Evolutionary conservation across 2,113 vertebrate species (phyloP).

Genomic region (Lasiurus borealis): DNA sequence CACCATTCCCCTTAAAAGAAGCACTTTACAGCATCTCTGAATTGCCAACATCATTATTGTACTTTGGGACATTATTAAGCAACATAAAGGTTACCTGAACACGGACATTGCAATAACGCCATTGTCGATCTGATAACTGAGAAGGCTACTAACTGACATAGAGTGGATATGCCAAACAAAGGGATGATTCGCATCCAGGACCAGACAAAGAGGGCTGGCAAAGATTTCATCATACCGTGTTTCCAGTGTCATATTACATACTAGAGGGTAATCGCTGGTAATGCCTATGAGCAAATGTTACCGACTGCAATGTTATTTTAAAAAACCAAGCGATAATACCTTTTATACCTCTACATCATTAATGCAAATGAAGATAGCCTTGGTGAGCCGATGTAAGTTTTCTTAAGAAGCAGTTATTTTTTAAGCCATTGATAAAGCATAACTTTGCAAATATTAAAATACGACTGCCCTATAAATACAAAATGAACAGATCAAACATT

Average conservation of each 20-base stretch:
- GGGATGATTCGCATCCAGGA: too few relatives aligned
- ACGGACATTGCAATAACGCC: too few relatives aligned
- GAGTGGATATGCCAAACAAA: too few relatives aligned
- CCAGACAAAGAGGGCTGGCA: too few relatives aligned
- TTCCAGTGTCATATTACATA: not conserved
- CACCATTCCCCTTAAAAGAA: too few relatives aligned
- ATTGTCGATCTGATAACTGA: too few relatives aligned
- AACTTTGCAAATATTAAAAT: slow-evolving; percentile 23
- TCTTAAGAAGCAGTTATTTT: not conserved
- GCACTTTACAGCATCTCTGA: too few relatives aligned
- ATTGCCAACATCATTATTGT: too few relatives aligned
- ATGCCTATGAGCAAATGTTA: not conserved
- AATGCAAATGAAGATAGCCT: not conserved
- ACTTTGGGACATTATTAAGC: too few relatives aligned
- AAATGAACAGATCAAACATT: slow-evolving; percentile 45
- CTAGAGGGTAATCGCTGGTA: not conserved
- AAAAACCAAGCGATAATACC: not conserved
- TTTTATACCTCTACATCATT: not conserved
- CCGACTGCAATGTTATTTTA: not conserved
- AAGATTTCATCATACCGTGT: not conserved
- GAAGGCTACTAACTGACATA: too few relatives aligned
- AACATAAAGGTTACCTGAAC: too few relatives aligned
- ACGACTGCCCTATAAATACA: slow-evolving; percentile 15
- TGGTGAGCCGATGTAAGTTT: not conserved
- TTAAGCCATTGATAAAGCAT: not conserved